Evolutionary conservation across 2,113 vertebrate species (phyloP), one percentile per base, ranked within the genome.

Genomic region (Ciconia boyciana): DNA sequence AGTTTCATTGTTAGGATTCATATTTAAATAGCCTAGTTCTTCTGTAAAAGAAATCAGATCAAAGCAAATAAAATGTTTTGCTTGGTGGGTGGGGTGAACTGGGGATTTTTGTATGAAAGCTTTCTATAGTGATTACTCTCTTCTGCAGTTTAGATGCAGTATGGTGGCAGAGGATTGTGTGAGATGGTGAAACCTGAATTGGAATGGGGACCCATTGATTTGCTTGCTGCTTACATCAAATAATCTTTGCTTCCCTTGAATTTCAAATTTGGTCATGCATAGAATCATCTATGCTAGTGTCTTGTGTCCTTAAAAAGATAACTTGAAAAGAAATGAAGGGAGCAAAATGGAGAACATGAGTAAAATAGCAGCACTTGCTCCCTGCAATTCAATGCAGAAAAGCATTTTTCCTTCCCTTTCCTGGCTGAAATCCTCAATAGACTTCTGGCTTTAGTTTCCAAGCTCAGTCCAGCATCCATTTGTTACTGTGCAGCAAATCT

Each of bases 401-500:
- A 93, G 6, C 24, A 9, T 36, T 95, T 96, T 90, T 48, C 22
- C 11, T 91, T 89, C 34, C 44, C 21, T 83, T 97, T 91, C 58
- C 55, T 91, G 49, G 52, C 68, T 88, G 51, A 96, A 94, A 93
- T 80, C 70, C 49, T 90, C 74, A 24, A 28, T 79, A 32, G 43
- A 61, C 46, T 86, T 96, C 70, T 94, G 81, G 84, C 75, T 93
- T 77, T 62, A 34, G n/a, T 83, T 97, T 91, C 84, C 55, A 60
- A 55, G 71, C 81, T 77, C 54, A 66, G 77, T 72, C 87, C 93
- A 95, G 46, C 74, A 89, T 91, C 70, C 81, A 80, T 95, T 96
- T 93, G 70, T 91, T 91, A 70, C 66, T 55, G 68, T 62, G 70
- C 93, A 83, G 75, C 2, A 10, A 90, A 48, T 90, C 78, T 93